phyloP scores from a whole-genome alignment of 2,888 invertebrate genomes.

The Trilocha varians region DNA sequence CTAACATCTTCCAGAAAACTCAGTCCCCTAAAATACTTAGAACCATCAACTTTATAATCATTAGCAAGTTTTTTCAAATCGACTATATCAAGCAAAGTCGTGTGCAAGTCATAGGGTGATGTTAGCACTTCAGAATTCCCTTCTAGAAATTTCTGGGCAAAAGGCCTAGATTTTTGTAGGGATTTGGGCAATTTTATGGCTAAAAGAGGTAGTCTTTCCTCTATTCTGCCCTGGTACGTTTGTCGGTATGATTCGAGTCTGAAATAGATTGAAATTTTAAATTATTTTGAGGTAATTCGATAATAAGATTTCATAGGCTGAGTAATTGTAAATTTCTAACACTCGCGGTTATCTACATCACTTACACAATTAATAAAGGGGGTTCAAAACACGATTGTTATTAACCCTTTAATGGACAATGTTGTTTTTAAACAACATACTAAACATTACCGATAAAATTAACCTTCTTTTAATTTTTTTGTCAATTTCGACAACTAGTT shows the following conservation, averaged over 20 bases:
- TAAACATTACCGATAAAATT: too few relatives aligned
- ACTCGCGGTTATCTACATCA: too few relatives aligned
- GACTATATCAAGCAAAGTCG: conserved; percentile 75
- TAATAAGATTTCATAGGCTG: too few relatives aligned
- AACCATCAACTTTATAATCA: conserved; percentile 51
- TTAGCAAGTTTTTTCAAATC: conserved; percentile 49
- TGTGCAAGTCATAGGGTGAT: conserved; percentile 91
- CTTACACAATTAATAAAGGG: too few relatives aligned
- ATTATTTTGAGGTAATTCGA: too few relatives aligned
- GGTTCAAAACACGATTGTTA: too few relatives aligned
- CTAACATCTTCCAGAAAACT: conserved; percentile 76
- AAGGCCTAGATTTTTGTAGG: conserved; percentile 75
- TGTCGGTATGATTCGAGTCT: conserved; percentile 14
- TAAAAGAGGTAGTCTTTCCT: conserved; percentile 24
- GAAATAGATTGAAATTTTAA: too few relatives aligned
- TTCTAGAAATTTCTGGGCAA: conserved; percentile 74
- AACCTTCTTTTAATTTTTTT: too few relatives aligned
- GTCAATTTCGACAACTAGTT: too few relatives aligned
- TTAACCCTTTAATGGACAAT: too few relatives aligned
- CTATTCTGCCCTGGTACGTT: conserved; percentile 20
- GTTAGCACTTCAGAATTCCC: conserved; percentile 76
- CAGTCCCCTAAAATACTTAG: conserved; percentile 71
- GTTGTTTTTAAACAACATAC: too few relatives aligned
- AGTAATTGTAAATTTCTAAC: too few relatives aligned
- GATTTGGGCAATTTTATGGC: conserved; percentile 82